Percentiles rank a stretch among this genome's conserved stretches.
Evolutionary conservation across 2,797 vertebrate species (phyloP).

Genomic region (Acanthiza pusilla): DNA sequence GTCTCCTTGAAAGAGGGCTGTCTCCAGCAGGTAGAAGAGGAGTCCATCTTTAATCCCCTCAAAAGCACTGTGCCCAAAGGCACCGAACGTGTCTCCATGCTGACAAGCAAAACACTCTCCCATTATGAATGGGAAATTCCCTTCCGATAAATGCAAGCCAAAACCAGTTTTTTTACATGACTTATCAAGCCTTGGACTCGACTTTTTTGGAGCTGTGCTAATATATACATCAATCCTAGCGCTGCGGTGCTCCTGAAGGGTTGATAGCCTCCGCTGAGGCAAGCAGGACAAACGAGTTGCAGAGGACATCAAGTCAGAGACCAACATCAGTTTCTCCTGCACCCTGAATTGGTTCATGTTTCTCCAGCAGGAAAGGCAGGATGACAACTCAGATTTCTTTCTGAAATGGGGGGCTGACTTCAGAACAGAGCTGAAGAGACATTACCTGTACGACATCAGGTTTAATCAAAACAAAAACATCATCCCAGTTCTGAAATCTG

Average conservation of each 20-base stretch:
- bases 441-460: background rate
- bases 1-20: background rate
- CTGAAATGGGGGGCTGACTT: background rate
- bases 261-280: background rate
- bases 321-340: background rate
- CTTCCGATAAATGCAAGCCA: background rate
- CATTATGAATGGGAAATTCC: slow-evolving; percentile 29
- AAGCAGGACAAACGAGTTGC: background rate
- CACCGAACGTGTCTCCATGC: background rate
- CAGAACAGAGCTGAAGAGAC: background rate
- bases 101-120: background rate
- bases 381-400: background rate
- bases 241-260: background rate
- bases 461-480: background rate
- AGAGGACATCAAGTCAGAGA: background rate
- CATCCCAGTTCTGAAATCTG: background rate
- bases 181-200: background rate
- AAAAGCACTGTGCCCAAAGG: background rate
- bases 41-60: background rate
- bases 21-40: slow-evolving; percentile 11
- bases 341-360: background rate
- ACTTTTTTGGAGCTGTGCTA: background rate
- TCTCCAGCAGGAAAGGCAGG: background rate
- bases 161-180: background rate
- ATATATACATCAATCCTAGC: background rate